Evolutionary conservation across 1,140 invertebrate species (phyloP).

Genomic region (Achroia grisella): DNA sequence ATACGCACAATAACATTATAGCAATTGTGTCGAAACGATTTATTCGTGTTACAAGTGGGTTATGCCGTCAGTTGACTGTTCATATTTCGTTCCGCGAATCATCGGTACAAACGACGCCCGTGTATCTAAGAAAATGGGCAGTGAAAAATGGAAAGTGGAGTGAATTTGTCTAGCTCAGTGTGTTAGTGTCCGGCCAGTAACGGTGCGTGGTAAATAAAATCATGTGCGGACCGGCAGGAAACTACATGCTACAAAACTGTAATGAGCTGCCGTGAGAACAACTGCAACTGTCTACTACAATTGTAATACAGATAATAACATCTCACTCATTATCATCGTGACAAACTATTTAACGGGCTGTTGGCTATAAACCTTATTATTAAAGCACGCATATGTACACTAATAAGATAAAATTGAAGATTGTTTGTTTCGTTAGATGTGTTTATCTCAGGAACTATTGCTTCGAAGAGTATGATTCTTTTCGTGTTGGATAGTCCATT

Average conservation of each 20-base stretch:
- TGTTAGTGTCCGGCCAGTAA: constrained; percentile 44
- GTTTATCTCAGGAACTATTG: no score
- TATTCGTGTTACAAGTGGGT: constrained; percentile 35
- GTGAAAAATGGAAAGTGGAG: constrained; percentile 69
- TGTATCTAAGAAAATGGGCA: constrained; percentile 46
- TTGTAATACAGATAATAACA: constrained; percentile 28
- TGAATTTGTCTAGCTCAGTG: constrained; percentile 58
- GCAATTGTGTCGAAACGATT: constrained; percentile 26
- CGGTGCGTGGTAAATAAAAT: constrained; percentile 38
- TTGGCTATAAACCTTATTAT: constrained; percentile 30
- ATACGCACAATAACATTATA: no score
- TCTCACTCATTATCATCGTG: constrained; percentile 37
- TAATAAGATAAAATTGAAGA: no score
- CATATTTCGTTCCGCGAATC: constrained; percentile 50
- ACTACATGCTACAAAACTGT: constrained; percentile 30
- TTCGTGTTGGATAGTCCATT: no score
- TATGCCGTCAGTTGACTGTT: constrained; percentile 32
- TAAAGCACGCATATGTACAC: constrained; percentile 17
- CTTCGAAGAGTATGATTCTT: no score
- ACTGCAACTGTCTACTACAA: constrained; percentile 24
- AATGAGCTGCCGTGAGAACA: constrained; percentile 30
- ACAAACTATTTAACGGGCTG: constrained; percentile 40
- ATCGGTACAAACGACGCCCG: constrained; percentile 41
- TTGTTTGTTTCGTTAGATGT: no score
- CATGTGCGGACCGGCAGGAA: constrained; percentile 22